These are phyloP conservation scores for Aspidiotus rigidus DNA, from an alignment of 2,888 invertebrate species.

Conservation along the genomic window DNA sequence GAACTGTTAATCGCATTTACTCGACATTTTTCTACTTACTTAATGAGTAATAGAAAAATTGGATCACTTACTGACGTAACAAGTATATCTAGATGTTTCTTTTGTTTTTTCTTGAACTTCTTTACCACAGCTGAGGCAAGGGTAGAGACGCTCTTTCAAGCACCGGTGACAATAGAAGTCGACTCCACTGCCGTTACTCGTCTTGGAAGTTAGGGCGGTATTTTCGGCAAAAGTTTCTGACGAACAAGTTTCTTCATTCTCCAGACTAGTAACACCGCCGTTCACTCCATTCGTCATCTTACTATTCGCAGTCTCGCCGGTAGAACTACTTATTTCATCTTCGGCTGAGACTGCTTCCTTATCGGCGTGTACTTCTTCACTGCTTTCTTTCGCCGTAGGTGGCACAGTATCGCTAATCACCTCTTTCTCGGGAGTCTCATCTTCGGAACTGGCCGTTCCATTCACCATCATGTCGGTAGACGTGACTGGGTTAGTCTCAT, in stretches of 20 bases:
- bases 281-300: background rate
- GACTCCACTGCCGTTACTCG: conserved; percentile 37
- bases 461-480: too few relatives aligned
- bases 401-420: background rate
- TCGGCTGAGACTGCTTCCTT: background rate
- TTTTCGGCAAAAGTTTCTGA: conserved; percentile 9
- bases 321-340: background rate
- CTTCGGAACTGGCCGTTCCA: background rate
- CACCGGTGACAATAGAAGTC: conserved; percentile 55
- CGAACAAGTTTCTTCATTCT: conserved; percentile 9
- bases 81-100: conserved; percentile 45
- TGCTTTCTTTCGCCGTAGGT: background rate
- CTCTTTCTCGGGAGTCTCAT: background rate
- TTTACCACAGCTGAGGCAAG: conserved; percentile 58
- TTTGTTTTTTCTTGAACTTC: conserved; percentile 42
- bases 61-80: conserved; percentile 46
- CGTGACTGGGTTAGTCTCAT: too few relatives aligned
- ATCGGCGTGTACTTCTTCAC: background rate
- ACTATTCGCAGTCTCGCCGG: background rate
- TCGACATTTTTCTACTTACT: too few relatives aligned
- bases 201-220: conserved; percentile 15
- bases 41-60: background rate
- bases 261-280: background rate
- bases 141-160: conserved; percentile 49
- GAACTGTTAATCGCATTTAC: background rate